Base-by-base conservation (phyloP, 2,888 invertebrate genomes). In the Temnothorax unifasciatus region DNA sequence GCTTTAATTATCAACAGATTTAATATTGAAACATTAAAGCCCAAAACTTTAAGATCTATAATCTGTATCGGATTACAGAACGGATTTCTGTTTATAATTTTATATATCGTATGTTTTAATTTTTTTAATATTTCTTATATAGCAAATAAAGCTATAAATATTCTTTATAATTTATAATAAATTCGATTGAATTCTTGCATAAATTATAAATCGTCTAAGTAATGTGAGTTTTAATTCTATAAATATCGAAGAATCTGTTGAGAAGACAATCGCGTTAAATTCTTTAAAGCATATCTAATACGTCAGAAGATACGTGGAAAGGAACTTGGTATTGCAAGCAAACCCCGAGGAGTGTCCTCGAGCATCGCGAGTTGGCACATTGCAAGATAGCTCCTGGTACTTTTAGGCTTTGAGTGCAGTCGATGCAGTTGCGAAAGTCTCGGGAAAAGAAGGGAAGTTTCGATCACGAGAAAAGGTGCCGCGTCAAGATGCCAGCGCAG, bases 321-420 rank as follows among this genome's bases (percentile, higher is more conserved):
- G 13, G 61, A 54, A 66, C 52, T 59, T 47, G 79, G 59, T 75
- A 52, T 63, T 85, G 85, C 83, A 84, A 87, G 84, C 82, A 88
- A 83, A 77, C 71, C 71, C 54, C 76, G 85, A 71, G 61, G 34
- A 74, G 74, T 81, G 68, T 57, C 15, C 73, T 90, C 74, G 85
- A 88, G 82, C 83, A 84, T 86, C 82, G 87, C 86, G 83, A 88
- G 85, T 90, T 91, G 91, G 91, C 90, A 91, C 87, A 86, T 88
- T 83, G 66, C 84, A 83, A 88, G 87, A 86, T 66, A 83, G 84
- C 83, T 87, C 87, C 88, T 85, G 90, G 77, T 87, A 89, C 89
- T 89, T 89, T 89, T 84, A 85, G 83, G 79, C 74, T 52, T 88
- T 71, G 86, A 90, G 88, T 86, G 84, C 79, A 57, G 44, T 47